phyloP scores from a whole-genome alignment of 1,140 invertebrate genomes.

The Solenopsis fugax region DNA sequence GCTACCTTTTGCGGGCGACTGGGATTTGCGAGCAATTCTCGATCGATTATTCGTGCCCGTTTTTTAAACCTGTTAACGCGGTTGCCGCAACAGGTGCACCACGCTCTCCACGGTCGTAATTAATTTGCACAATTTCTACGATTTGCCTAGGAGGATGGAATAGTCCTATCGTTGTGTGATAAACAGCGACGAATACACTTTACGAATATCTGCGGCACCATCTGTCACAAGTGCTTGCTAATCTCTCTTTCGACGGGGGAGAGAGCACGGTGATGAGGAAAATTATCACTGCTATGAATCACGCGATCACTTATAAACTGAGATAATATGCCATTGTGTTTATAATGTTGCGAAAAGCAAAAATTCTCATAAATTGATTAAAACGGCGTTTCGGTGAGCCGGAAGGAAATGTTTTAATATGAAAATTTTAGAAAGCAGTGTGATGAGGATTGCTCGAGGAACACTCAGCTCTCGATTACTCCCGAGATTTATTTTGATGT shows the following conservation, averaged over 20 bases:
- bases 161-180: not conserved
- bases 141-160: not conserved
- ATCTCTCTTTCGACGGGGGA: not conserved
- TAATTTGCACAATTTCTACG: not conserved
- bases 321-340: not conserved
- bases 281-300: conserved; percentile 38
- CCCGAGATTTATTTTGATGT: not conserved
- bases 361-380: not conserved
- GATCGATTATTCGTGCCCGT: not conserved
- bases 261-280: not conserved
- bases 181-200: not conserved
- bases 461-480: not conserved
- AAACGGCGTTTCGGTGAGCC: not conserved
- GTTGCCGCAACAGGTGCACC: conserved; percentile 47
- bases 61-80: conserved; percentile 12
- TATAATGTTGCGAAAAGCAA: not conserved
- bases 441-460: not conserved
- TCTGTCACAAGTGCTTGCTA: not conserved
- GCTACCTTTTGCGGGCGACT: not conserved
- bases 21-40: not conserved
- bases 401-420: not conserved
- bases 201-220: not conserved
- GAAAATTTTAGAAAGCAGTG: not conserved
- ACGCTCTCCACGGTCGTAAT: not conserved
- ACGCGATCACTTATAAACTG: not conserved